A percentile compares a stretch with the other conserved stretches of the same genome.
Evolutionary conservation across 2,888 invertebrate genomes (phyloP).

Genomic region (Phasia obesa): DNA sequence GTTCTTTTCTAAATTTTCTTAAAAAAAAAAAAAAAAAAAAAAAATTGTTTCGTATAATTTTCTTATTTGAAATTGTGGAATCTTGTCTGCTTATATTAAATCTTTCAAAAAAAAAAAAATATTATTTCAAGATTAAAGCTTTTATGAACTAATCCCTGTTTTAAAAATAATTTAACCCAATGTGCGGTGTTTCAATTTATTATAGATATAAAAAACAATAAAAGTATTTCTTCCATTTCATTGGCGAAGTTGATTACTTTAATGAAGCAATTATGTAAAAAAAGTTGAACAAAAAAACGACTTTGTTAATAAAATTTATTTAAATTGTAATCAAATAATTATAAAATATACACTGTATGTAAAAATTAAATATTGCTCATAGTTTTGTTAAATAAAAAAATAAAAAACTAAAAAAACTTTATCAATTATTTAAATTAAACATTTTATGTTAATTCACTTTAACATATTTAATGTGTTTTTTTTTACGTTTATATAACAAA

Average conservation of each 20-base stretch:
- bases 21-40: no score
- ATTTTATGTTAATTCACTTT: conserved; percentile 54
- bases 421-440: conserved; percentile 62
- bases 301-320: no score
- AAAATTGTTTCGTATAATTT: no score
- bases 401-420: not conserved
- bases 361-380: no score
- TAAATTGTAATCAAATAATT: no score
- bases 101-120: no score
- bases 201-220: not conserved
- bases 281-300: not conserved
- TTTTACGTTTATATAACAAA: not conserved
- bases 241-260: conserved; percentile 20
- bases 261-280: conserved; percentile 47
- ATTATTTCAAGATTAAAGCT: no score
- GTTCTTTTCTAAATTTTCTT: no score
- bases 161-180: not conserved
- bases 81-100: no score
- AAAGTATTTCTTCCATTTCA: conserved; percentile 22
- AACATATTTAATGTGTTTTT: conserved; percentile 27
- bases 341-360: no score
- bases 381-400: no score
- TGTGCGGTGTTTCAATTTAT: not conserved
- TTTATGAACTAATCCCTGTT: not conserved
- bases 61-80: no score